Evolutionary conservation across 2,113 vertebrate genomes (phyloP), one percentile per base, ranked within the genome.

Genomic region (Nothocercus nigrocapillus): DNA sequence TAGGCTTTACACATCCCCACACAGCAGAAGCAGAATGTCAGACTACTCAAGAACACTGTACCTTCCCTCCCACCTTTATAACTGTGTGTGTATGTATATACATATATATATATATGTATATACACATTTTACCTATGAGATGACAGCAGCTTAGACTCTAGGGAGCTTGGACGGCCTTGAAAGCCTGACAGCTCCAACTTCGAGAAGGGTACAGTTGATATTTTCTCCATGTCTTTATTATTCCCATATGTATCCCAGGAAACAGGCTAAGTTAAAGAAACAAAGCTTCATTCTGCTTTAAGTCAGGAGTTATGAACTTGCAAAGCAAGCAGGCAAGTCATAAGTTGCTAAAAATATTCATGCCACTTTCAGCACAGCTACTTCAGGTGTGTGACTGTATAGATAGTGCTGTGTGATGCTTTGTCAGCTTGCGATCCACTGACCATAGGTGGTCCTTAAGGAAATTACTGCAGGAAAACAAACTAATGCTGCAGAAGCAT

Each of bases 31-130:
- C 30, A 21, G 27, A 15, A 24, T 4, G 12, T 58, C 25, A 44
- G 4, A 4, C 38, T 30, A 13, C 16, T 30, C 7, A 3, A 0
- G 1, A 40, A 3, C 2, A 0, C 27, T 15, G 6, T 8, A 11
- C 22, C 21, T 53, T 72, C 22, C 44, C 11, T 45, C 30, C 7
- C 13, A 19, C 56, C 11, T 77, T 15, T 6, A 49, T 49, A 49
- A 49, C 5, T 49, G 19, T 5, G 11, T 45, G 17, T 44, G 42
- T 45, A 18, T 42, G 5, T 47, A 19, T 47, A 19, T 49, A 22
- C 24, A 49, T 49, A 49, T 22, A 22, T 20, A 47, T 9, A 45
- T 9, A 2, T 44, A 14, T 16, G 0, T 4, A 27, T 6, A 45
- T 9, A 2, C 5, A 4, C 0, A 2, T 88, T 73, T 30, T 28